A percentile compares a stretch with the other conserved stretches of the same genome.
Conservation (phyloP, 2,797 vertebrate species). For the Thalassophryne amazonica region DNA sequence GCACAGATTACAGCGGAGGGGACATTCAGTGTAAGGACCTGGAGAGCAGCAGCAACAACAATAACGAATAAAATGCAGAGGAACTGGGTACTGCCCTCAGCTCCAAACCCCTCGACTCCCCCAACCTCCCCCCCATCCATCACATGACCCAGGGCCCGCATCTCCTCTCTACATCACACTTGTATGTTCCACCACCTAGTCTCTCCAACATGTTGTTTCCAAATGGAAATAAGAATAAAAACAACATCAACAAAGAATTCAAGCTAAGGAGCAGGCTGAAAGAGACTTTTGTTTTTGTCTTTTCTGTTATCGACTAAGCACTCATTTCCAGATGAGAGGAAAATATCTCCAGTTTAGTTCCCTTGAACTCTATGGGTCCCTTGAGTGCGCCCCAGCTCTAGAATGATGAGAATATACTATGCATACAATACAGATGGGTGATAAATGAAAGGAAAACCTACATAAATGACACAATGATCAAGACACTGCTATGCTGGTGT, state of each 20-base stretch:
- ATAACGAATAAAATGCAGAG: slow-evolving; percentile 85
- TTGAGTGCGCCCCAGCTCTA: slow-evolving; percentile 52
- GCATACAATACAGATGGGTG: slow-evolving; percentile 69
- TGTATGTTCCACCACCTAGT: slow-evolving; percentile 79
- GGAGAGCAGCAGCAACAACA: slow-evolving; percentile 91
- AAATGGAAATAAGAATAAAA: slow-evolving; percentile 57
- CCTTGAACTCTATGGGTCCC: slow-evolving; percentile 41
- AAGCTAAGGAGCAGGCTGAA: slow-evolving; percentile 63
- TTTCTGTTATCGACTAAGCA: slow-evolving; percentile 68
- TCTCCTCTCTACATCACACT: slow-evolving; percentile 74
- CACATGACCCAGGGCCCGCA: slow-evolving; percentile 80
- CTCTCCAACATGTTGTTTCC: slow-evolving; percentile 82
- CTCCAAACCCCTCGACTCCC: slow-evolving; percentile 22
- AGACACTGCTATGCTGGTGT: too few species aligned
- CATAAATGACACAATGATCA: too few species aligned
- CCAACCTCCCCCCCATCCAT: slow-evolving; percentile 45
- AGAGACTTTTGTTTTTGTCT: slow-evolving; percentile 50
- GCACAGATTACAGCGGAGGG: slow-evolving; percentile 89
- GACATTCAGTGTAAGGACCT: slow-evolving; percentile 96
- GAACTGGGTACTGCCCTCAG: slow-evolving; percentile 22
- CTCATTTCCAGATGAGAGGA: slow-evolving; percentile 65
- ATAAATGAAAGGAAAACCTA: too few species aligned
- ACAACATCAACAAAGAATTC: slow-evolving; percentile 54
- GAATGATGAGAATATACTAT: slow-evolving; percentile 75
- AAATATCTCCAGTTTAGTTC: slow-evolving; percentile 50